Evolutionary conservation across 2,888 invertebrate genomes (phyloP).

Genomic region (Adelognathus sp.): DNA sequence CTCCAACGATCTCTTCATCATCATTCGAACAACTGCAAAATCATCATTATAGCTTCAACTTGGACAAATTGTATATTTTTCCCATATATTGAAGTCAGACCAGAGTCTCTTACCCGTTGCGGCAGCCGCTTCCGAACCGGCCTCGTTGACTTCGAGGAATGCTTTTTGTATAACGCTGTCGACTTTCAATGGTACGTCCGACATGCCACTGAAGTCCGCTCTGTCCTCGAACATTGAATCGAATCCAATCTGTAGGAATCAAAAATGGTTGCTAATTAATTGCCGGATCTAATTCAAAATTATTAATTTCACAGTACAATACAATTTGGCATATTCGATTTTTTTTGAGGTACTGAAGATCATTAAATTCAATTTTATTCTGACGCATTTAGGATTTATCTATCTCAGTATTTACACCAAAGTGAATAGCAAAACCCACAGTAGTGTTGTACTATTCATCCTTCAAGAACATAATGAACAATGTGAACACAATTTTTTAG

Average conservation of each 20-base stretch:
- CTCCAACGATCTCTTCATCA: constrained; percentile 65
- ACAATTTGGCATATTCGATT: no score
- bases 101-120: constrained; percentile 80
- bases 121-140: constrained; percentile 84
- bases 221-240: constrained; percentile 77
- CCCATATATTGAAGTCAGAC: not conserved
- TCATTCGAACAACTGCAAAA: constrained; percentile 68
- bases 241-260: constrained; percentile 81
- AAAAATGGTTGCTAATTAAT: no score
- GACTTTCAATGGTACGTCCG: constrained; percentile 77
- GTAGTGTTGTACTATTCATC: no score
- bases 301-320: not conserved
- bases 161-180: constrained; percentile 83
- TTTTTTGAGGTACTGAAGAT: no score
- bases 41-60: not conserved
- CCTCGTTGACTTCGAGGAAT: constrained; percentile 83
- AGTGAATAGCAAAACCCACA: no score
- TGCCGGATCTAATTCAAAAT: no score
- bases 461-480: no score
- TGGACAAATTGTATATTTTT: not conserved
- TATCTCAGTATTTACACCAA: no score
- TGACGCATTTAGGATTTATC: no score
- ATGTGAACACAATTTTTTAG: no score
- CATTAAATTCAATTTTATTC: no score
- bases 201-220: constrained; percentile 81